Base-by-base conservation (phyloP, 2,797 vertebrate species). In the Anguilla marmorata region DNA sequence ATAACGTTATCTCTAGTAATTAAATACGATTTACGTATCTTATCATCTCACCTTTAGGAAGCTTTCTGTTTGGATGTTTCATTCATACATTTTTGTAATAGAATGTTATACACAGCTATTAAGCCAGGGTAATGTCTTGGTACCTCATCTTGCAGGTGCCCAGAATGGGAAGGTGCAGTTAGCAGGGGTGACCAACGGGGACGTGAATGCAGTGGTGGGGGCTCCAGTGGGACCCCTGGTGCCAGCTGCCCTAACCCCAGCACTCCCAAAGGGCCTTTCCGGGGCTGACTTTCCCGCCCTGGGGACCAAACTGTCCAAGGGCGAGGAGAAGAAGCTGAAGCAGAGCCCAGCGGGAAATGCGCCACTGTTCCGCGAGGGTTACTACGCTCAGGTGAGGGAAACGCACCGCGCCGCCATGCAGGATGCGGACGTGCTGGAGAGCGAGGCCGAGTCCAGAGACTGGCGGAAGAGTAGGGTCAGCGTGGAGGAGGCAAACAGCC, bases 341-440 rank as follows among this genome's bases (percentile, higher is more conserved):
- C 85, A 72, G 50, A 66, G 2, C 37, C 91, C 79, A 88, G 87
- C 87, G 14, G 33, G 63, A 19, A 86, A 52, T 0, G 41, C 11
- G 27, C n/a, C 88, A 0, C 74, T 93, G 48, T 95, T 95, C 66
- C 91, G 8, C 58, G 93, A 95, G 0, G 89, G 83, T 1, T 95
- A 94, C 89, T 63, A 94, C 3, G 88, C 94, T 50, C 96, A 96
- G 92, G 87, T 95, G 85, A 94, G 95, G 87, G 94, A 96, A 89
- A 91, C 94, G 5, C 95, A 94, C 12, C 87, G 93, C 45, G 93
- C 89, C 12, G 94, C 94, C 45, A 83, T 96, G 91, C 92, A 95
- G 33, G 95, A 94, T 0, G 0, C 74, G 0, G 95, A 96, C 82
- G 92, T 91, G 1, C 69, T 95, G 85, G 90, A 79, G 82, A 86